Percentiles rank a stretch among this genome's conserved stretches.
Evolutionary conservation across 2,113 vertebrate genomes (phyloP).

Genomic region (Panthera uncia): DNA sequence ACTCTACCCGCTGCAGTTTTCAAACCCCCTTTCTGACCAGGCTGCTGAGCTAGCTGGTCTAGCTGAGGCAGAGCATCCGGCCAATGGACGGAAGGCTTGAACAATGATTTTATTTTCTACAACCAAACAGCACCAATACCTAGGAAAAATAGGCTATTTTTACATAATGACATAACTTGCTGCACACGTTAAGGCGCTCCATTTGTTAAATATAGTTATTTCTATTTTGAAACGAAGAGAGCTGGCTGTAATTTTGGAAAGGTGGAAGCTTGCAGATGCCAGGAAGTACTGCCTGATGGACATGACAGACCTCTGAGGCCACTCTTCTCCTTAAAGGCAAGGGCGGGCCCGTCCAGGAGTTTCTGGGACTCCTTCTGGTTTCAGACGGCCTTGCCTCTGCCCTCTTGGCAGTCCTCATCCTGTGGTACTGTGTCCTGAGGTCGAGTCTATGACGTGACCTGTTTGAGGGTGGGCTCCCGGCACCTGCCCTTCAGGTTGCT

Average conservation of each 20-base stretch:
- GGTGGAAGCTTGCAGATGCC: constrained; percentile 54
- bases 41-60: neutral
- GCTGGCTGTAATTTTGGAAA: constrained; percentile 70
- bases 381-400: neutral
- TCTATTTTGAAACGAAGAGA: constrained; percentile 72
- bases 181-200: constrained; percentile 56
- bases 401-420: too few relatives aligned
- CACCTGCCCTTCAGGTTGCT: neutral
- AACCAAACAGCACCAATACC: constrained; percentile 49
- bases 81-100: neutral
- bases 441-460: neutral
- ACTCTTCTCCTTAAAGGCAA: neutral
- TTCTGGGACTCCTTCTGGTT: neutral
- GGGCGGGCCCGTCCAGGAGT: neutral
- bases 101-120: constrained; percentile 66
- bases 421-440: neutral
- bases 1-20: neutral
- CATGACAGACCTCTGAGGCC: neutral
- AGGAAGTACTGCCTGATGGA: constrained; percentile 37
- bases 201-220: constrained; percentile 76
- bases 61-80: neutral
- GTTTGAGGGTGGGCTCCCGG: neutral
- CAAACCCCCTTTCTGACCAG: neutral
- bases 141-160: constrained; percentile 73
- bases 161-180: constrained; percentile 61